These are phyloP conservation scores for Eupithecia tripunctaria DNA, from an alignment of 2,888 invertebrate species.

Conservation along the genomic window DNA sequence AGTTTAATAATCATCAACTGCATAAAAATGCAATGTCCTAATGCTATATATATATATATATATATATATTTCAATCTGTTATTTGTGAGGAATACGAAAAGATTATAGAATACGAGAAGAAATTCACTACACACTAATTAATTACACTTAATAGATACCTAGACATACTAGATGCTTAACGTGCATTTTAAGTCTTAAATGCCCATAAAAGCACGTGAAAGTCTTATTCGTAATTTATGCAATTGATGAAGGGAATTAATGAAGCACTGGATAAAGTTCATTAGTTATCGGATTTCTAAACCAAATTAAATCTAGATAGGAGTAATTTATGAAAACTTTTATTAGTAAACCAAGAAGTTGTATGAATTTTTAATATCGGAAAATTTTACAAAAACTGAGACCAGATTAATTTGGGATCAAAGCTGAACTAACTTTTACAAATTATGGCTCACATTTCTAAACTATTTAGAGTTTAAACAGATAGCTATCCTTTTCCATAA, in stretches of 20 bases:
- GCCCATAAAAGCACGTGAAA: background rate
- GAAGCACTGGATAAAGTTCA: background rate
- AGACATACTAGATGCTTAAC: background rate
- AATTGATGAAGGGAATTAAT: background rate
- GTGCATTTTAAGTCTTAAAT: background rate
- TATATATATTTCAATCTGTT: too few relatives aligned
- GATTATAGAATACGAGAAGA: background rate
- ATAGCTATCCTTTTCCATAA: background rate
- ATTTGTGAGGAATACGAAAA: background rate
- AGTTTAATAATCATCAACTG: background rate
- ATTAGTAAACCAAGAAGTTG: background rate
- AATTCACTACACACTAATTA: background rate
- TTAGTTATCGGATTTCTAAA: background rate
- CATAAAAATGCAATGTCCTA: background rate
- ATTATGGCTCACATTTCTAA: background rate
- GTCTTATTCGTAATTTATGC: background rate
- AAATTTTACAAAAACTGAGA: too few relatives aligned
- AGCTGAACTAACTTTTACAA: too few relatives aligned
- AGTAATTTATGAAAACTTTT: conserved; percentile 3
- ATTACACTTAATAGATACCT: background rate
- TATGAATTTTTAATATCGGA: background rate
- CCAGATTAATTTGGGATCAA: too few relatives aligned
- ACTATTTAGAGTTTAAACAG: background rate
- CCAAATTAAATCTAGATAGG: background rate
- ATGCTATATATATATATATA: too few relatives aligned